Base-by-base conservation (phyloP, 2,113 vertebrate genomes). In the Planiliza haematocheilus region DNA sequence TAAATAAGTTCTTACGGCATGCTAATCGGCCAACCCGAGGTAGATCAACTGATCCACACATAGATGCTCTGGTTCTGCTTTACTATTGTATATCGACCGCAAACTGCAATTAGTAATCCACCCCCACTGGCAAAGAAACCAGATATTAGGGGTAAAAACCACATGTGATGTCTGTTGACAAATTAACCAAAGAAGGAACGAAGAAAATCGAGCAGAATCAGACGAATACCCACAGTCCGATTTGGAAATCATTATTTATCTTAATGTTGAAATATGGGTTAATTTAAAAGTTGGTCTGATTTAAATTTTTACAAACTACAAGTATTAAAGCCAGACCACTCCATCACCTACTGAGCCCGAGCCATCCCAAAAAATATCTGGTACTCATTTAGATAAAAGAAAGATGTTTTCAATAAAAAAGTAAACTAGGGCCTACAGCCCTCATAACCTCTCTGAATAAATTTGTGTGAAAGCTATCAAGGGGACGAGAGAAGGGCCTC, bases 331-430 rank as follows among this genome's bases (percentile, higher is more conserved):
- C 7, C 56, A 50, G 20, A 46, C 38, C 55, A 24, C 69, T 46
- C 67, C 51, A 48, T 20, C 67, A 10, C 4, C 17, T 52, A 24
- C 18, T 37, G 38, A 58, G 24, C 37, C 21, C 10, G 7, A 63
- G 57, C 36, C 24, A 17, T 20, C 17, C 46, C 34, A 43, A 78
- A 43, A 78, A 57, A 64, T 55, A 64, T 63, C 20, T 56, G 46
- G 46, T 75, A 67, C 46, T 62, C 10, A 64, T 74, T 46, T 21
- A 68, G 46, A 68, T 68, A 46, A 68, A 68, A 78, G 66, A 74
- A 45, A 62, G 66, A 53, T 63, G 73, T 70, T 86, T 66, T 72
- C 46, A 79, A 82, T 69, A 66, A 77, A 79, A n/a, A 72, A 62
- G 39, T 13, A 55, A 70, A 74, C 37, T 45, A 12, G 21, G 24